Base-by-base conservation (phyloP, 2,888 invertebrate genomes). In the Chloromyia formosa region DNA sequence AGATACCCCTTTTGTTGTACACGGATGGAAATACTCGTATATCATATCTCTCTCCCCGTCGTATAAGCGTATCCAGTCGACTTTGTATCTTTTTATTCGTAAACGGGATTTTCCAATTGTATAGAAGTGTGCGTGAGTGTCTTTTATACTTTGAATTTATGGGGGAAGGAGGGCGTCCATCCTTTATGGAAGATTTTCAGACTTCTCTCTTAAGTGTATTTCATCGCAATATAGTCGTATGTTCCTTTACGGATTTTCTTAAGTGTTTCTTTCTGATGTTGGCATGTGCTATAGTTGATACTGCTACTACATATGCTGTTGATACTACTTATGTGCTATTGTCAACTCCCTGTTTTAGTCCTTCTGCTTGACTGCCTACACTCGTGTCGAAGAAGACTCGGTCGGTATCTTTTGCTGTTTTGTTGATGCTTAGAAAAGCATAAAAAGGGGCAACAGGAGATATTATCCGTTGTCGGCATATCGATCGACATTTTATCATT, bases 401-500 rank as follows among this genome's bases (percentile, higher is more conserved):
- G 7, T 49, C 20, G 22, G 14, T 66, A 12, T 18, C 22, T 45
- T 27, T 16, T 66, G 66, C n/a, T 64, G 64, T 64, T 42, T 64
- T 64, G 18, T 42, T 18, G 42, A 0, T 18, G 22, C 14, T 45
- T 66, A 40, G 10, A 12, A 40, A 16, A 62, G 66, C 49, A 49
- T 35, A 22, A 42, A 22, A 54, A 69, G 56, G 22, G 58, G 71
- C n/a, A 64, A 7, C n/a, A 20, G 66, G 22, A 49, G 45, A 66
- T 66, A 45, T 42, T 54, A 54, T 71, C 58, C 58, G 40, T 56
- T 35, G 2, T 35, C 18, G 58, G 71, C 14, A 22, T 71, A 71
- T 71, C 58, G 58, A 71, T 71, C 58, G 40, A 42, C 27, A 40
- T 71, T 58, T 71, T 71, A 56, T 71, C 42, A 40, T 58, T 35